Evolutionary conservation across 2,888 invertebrate genomes (phyloP).

Genomic region (Mylabris sibirica): DNA sequence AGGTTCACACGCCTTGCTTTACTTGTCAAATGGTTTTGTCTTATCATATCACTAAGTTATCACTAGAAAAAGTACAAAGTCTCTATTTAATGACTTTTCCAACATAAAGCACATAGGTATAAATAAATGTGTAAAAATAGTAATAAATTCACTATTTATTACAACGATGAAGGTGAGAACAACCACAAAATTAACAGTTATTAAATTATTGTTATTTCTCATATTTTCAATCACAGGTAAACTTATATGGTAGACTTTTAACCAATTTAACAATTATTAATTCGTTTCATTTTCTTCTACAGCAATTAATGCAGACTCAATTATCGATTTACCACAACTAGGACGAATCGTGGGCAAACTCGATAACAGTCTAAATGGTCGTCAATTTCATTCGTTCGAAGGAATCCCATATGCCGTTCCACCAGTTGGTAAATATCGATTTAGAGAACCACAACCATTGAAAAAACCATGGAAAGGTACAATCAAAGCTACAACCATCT

Average conservation of each 20-base stretch:
- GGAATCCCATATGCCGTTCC: slow-evolving; percentile 41
- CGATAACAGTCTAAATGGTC: slow-evolving; percentile 24
- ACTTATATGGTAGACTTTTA: no score
- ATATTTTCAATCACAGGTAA: background rate
- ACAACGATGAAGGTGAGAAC: background rate
- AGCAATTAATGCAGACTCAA: background rate
- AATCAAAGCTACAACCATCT: slow-evolving; percentile 70
- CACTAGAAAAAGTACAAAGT: background rate
- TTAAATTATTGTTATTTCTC: background rate
- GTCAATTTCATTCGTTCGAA: slow-evolving; percentile 33
- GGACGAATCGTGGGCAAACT: slow-evolving; percentile 37
- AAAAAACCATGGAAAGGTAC: slow-evolving; percentile 69
- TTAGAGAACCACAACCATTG: slow-evolving; percentile 59
- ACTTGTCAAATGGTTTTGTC: no score
- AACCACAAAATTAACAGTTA: no score
- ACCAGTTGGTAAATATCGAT: slow-evolving; percentile 35
- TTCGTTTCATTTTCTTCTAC: background rate
- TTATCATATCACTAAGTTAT: no score
- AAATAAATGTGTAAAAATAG: background rate
- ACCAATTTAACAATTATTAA: no score
- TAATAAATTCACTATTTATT: background rate
- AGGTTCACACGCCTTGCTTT: no score
- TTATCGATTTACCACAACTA: slow-evolving; percentile 11
- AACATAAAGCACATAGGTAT: background rate
- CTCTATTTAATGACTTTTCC: background rate